Evolutionary conservation across 2,888 invertebrate genomes (phyloP).

Genomic region (Myathropa florea): DNA sequence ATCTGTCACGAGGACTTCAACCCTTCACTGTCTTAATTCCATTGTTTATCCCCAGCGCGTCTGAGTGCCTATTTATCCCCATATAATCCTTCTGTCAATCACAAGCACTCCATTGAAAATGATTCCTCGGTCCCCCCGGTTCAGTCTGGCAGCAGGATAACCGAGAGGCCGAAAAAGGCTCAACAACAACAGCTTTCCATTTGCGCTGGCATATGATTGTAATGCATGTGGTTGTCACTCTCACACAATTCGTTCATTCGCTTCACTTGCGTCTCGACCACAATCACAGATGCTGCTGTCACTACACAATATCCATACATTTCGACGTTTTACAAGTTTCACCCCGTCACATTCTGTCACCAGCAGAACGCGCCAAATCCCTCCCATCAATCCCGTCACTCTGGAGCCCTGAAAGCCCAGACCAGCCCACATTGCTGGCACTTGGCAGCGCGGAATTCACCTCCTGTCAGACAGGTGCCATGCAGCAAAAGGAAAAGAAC

Average conservation of each 20-base stretch:
- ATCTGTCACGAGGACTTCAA: slow-evolving; percentile 15
- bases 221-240: slow-evolving; percentile 23
- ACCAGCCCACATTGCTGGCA: background rate
- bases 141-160: background rate
- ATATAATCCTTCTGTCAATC: slow-evolving; percentile 39
- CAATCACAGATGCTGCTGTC: slow-evolving; percentile 36
- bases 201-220: slow-evolving; percentile 30
- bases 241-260: background rate
- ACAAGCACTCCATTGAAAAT: slow-evolving; percentile 35
- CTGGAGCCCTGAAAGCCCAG: background rate
- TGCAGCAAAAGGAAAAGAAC: slow-evolving; percentile 8
- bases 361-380: slow-evolving; percentile 54
- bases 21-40: slow-evolving; percentile 27
- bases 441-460: slow-evolving; percentile 20
- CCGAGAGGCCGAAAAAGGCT: slow-evolving; percentile 15
- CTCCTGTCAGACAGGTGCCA: slow-evolving; percentile 57
- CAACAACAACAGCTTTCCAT: slow-evolving; percentile 20
- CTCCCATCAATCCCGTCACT: slow-evolving; percentile 51
- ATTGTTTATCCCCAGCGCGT: slow-evolving; percentile 19
- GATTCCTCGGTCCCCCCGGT: slow-evolving; percentile 1
- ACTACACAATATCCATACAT: slow-evolving; percentile 28
- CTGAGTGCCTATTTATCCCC: slow-evolving; percentile 6
- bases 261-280: slow-evolving; percentile 26
- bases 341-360: slow-evolving; percentile 44
- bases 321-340: slow-evolving; percentile 41